Evolutionary conservation across 2,113 vertebrate genomes (phyloP), one percentile per base, ranked within the genome.

Genomic region (Nothoprocta pentlandii): DNA sequence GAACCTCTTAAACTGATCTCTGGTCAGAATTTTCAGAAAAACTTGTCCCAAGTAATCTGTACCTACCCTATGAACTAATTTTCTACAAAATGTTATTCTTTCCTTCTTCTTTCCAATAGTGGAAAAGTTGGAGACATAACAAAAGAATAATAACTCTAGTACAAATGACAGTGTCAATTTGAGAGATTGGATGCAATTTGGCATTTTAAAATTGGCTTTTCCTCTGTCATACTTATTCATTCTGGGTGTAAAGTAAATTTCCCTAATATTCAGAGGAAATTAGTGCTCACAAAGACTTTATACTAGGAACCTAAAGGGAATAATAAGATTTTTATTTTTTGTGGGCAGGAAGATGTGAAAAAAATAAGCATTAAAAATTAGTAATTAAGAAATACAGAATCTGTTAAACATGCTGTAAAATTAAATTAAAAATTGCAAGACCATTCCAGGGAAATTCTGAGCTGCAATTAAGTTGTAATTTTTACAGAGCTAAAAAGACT

Each of bases 361-460:
- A 91, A 89, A 94, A 42, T 28, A 82, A 16, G 19, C 62, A 41
- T 82, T 91, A 39, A 85, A 87, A 69, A 41, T 22, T 47, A 59
- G 20, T 73, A 85, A 91, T 93, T 80, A 83, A 16, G 75, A 17
- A 49, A n/a, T 30, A 82, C 15, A 85, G 76, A 93, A 91, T 61
- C 63, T 74, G 58, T 46, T 85, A 85, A 94, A 82, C 16, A 77
- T 30, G 56, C 30, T 73, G 30, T 62, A 77, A 92, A 88, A 95
- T 85, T 90, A 64, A 87, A 79, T 89, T 62, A 16, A 93, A 93
- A 92, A 54, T 73, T 79, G 47, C 66, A 84, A 90, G 51, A 66
- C 11, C 12, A 36, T 92, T 90, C 39, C 44, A 66, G 41, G 17
- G 19, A 91, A 93, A 93, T 78, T 64, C 53, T 67, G 61, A 92